Conservation (phyloP, 2,888 invertebrate species). For the Eilema caniola region DNA sequence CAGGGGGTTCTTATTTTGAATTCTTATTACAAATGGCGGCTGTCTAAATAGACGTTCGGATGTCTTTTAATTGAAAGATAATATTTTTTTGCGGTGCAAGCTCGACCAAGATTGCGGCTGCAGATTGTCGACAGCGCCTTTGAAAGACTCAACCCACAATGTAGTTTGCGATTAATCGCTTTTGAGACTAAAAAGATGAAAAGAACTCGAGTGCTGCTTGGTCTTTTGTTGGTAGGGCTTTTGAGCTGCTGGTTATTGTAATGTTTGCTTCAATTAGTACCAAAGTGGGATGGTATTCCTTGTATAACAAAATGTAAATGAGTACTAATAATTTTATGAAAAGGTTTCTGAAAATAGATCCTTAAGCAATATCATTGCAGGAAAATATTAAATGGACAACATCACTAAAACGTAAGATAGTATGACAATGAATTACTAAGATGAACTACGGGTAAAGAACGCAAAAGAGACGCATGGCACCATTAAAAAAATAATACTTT, state of each 20-base stretch:
- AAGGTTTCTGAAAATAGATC: background rate
- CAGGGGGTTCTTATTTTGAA: slow-evolving; percentile 64
- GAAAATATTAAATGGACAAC: background rate
- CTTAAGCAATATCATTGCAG: background rate
- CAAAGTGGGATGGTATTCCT: background rate
- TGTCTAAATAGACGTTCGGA: slow-evolving; percentile 71
- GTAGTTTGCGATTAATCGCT: slow-evolving; percentile 42
- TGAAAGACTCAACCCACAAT: slow-evolving; percentile 52
- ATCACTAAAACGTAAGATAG: background rate
- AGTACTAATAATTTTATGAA: background rate
- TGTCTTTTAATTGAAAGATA: slow-evolving; percentile 77
- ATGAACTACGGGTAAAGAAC: background rate
- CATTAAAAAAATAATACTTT: background rate
- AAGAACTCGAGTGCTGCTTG: slow-evolving; percentile 15
- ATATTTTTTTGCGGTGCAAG: slow-evolving; percentile 72
- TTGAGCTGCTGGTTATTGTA: background rate
- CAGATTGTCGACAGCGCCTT: slow-evolving; percentile 54
- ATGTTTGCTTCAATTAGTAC: background rate
- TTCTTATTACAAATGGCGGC: slow-evolving; percentile 67
- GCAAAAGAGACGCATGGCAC: background rate
- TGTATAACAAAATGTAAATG: background rate
- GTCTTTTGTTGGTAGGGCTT: slow-evolving; percentile 5
- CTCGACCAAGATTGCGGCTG: slow-evolving; percentile 56
- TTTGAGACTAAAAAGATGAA: slow-evolving; percentile 29
- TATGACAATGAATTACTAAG: background rate